Base-by-base conservation (phyloP, 2,888 invertebrate species). In the Fragum sueziense region DNA sequence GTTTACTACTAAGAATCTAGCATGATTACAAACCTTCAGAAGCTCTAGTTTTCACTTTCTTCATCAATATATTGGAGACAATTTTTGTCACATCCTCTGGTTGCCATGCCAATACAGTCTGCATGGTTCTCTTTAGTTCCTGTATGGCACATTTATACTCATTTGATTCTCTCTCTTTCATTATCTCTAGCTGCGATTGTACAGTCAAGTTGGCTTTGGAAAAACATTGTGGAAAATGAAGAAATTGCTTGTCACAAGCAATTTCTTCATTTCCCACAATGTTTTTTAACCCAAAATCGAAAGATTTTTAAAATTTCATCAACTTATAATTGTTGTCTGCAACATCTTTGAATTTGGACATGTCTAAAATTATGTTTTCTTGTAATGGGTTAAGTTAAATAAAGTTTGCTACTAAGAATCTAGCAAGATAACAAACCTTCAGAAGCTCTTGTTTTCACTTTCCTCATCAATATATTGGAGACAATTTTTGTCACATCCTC, bases 121-220 rank as follows among this genome's bases (percentile, higher is more conserved):
- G 67, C n/a, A 90, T 80, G 37, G 81, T 85, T 37, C 79, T 81
- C 31, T 87, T 82, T 29, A 90, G 29, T 52, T 84, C 77, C 84
- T 82, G 87, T 20, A 88, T 86, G n/a, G 78, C 80, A 2, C 87
- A 76, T 61, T 79, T 76, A 20, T 85, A 78, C 7, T 89, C 86
- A 4, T 70, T 80, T 11, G 74, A 68, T 57, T 72, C 47, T 14
- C 71, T 37, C 33, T 82, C 73, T 31, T 83, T 78, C 34, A 79
- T 80, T 1, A 86, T 73, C 41, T 84, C 86, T 54, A 86, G 59
- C 2, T 90, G 88, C 0, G 87, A 83, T 59, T 84, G 82, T 22
- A 90, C 67, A 0, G 87, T 86, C 29, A 91, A 75, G 65, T 79
- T 81, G 0, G 88, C 88, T 67, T 86, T 81, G n/a, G n/a, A n/a